A percentile compares a stretch with the other conserved stretches of the same genome.
Evolutionary conservation across 2,113 vertebrate species (phyloP).

Genomic region (Coregonus clupeaformis): DNA sequence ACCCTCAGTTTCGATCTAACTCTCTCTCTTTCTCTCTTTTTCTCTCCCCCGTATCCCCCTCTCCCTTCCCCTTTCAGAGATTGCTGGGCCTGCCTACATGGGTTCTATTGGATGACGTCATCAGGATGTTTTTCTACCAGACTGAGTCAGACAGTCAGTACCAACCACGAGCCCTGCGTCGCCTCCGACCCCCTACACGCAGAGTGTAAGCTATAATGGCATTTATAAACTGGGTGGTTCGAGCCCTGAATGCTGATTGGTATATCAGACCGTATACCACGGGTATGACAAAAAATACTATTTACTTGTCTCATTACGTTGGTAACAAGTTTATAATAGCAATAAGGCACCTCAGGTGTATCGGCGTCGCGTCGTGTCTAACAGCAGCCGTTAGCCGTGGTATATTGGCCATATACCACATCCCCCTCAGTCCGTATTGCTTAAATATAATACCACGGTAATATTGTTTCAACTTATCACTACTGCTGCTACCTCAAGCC

Average conservation of each 20-base stretch:
- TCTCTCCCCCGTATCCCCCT: not conserved
- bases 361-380: no score
- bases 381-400: no score
- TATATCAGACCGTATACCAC: no score
- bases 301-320: no score
- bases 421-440: no score
- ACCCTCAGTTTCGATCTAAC: not conserved
- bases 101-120: conserved; percentile 83
- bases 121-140: conserved; percentile 94
- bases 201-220: conserved; percentile 65
- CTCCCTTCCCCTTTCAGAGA: conserved; percentile 53
- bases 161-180: conserved; percentile 80
- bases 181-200: conserved; percentile 85
- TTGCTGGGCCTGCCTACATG: conserved; percentile 84
- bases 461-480: not conserved
- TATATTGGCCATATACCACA: no score
- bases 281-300: no score
- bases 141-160: conserved; percentile 80
- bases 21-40: not conserved
- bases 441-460: not conserved
- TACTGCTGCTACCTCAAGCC: not conserved
- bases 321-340: no score
- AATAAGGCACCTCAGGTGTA: no score
- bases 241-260: no score
- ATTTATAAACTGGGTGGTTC: not conserved